Conservation (phyloP, 2,888 invertebrate species). For the Himalopsyche kuldschensis region DNA sequence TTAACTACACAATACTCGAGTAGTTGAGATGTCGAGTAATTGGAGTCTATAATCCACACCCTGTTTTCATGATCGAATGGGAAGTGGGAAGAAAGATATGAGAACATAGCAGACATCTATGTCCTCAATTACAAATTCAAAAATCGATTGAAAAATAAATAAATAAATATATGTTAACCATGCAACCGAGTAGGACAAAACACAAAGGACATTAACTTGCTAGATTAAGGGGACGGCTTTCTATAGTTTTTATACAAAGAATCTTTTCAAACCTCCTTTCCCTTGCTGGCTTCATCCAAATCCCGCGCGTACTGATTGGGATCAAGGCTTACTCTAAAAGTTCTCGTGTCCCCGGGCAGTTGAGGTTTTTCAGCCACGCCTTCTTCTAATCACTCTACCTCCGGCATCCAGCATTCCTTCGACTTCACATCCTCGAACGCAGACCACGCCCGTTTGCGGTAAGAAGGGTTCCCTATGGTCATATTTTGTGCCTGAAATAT, state of each 20-base stretch:
- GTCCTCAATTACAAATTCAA: background rate
- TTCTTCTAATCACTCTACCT: slow-evolving; percentile 95
- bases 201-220: no score
- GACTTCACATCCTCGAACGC: slow-evolving; percentile 96
- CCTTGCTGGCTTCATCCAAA: slow-evolving; percentile 80
- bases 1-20: no score
- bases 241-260: background rate
- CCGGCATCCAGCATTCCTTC: slow-evolving; percentile 97
- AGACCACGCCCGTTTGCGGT: slow-evolving; percentile 88
- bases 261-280: slow-evolving; percentile 65
- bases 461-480: slow-evolving; percentile 83
- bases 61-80: no score
- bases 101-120: no score
- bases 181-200: no score
- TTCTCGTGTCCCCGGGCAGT: slow-evolving; percentile 85
- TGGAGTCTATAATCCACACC: no score
- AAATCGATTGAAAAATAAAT: background rate
- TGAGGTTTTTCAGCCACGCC: slow-evolving; percentile 88
- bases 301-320: slow-evolving; percentile 96
- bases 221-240: no score
- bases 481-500: slow-evolving; percentile 69
- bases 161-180: no score
- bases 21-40: no score
- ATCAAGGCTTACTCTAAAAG: slow-evolving; percentile 92
- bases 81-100: no score